Evolutionary conservation across 2,113 vertebrate species (phyloP).

Genomic region (Grammomys dolichurus): DNA sequence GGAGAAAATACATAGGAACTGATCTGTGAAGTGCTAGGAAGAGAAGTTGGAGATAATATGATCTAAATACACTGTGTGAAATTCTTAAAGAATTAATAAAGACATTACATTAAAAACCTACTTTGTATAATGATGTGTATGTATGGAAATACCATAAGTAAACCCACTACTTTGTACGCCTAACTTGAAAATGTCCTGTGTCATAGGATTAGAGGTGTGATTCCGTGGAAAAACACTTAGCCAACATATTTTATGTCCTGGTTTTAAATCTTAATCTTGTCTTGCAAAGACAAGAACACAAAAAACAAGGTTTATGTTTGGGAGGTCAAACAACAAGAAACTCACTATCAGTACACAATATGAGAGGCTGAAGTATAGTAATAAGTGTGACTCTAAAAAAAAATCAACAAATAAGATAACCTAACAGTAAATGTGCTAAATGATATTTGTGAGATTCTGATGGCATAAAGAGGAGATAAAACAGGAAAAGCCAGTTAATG

Average conservation of each 20-base stretch:
- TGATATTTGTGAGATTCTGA: neutral
- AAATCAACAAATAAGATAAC: neutral
- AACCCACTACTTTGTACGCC: neutral
- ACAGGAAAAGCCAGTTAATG: neutral
- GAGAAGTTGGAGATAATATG: neutral
- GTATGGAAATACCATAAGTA: neutral
- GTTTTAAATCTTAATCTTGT: neutral
- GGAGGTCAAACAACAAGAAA: neutral
- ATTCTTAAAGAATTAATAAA: neutral
- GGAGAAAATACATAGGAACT: neutral
- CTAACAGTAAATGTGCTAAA: neutral
- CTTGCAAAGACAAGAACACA: neutral
- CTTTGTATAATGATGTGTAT: too few species aligned
- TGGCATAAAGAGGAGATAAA: neutral
- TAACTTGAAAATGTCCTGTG: neutral
- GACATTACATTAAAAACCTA: neutral
- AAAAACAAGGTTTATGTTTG: neutral
- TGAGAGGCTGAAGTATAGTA: neutral
- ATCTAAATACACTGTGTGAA: neutral
- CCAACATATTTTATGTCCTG: neutral
- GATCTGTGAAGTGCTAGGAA: neutral
- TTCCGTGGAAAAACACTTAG: neutral
- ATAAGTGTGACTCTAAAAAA: neutral
- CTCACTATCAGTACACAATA: neutral
- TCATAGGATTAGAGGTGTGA: neutral